Evolutionary conservation across 2,113 vertebrate genomes (phyloP).

Genomic region (Zosterops hypoxanthus): DNA sequence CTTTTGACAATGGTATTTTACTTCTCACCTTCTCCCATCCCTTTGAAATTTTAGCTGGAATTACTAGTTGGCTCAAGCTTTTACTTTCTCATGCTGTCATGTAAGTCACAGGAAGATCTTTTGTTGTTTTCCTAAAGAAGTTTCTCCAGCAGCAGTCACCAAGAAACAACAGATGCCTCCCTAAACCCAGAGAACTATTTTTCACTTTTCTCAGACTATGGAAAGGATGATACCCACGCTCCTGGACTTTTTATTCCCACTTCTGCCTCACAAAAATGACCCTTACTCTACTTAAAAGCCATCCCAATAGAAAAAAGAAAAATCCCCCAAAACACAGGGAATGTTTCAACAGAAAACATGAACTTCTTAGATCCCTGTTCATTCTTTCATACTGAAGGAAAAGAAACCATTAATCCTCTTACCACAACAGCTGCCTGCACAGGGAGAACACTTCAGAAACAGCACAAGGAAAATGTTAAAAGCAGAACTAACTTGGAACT

Average conservation of each 20-base stretch:
- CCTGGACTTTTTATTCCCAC: not conserved
- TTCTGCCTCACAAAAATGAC: not conserved
- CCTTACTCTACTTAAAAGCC: not conserved
- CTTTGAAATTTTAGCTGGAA: not conserved
- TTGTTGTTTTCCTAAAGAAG: not conserved
- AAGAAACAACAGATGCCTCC: not conserved
- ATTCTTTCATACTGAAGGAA: not conserved
- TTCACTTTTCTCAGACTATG: not conserved
- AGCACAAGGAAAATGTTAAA: not conserved
- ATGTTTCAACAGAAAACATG: not conserved
- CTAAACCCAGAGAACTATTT: not conserved
- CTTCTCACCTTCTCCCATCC: not conserved
- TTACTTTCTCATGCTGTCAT: not conserved
- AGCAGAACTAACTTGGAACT: not conserved
- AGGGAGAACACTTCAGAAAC: not conserved
- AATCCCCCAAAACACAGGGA: not conserved
- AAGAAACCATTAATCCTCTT: not conserved
- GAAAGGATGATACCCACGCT: not conserved
- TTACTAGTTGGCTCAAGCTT: not conserved
- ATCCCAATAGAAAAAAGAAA: fast-evolving
- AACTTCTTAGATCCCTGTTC: not conserved
- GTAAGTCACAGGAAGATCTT: not conserved
- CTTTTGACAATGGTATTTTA: not conserved
- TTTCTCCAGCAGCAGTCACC: not conserved
- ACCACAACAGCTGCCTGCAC: not conserved